Evolutionary conservation across 2,113 vertebrate species (phyloP).

Genomic region (Jaculus jaculus): DNA sequence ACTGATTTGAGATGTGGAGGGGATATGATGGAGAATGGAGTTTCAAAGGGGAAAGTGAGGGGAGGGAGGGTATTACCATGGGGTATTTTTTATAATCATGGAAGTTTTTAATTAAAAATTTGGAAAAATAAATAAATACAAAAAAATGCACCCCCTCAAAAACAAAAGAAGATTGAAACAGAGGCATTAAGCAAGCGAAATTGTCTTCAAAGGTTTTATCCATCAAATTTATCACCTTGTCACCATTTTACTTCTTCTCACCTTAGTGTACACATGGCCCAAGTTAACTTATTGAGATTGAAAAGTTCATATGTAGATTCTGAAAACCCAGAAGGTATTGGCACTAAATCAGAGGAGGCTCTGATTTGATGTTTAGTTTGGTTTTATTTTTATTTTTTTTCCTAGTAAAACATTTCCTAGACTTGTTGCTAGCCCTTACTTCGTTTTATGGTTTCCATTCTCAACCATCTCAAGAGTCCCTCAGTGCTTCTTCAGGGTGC

Average conservation of each 20-base stretch:
- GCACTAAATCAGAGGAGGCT: neutral
- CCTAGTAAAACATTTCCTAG: constrained; percentile 22
- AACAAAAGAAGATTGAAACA: neutral
- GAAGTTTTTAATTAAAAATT: too few relatives aligned
- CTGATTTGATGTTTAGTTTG: neutral
- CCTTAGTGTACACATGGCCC: neutral
- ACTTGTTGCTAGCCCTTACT: neutral
- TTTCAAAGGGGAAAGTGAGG: too few relatives aligned
- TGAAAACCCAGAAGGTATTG: neutral
- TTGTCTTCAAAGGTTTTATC: constrained; percentile 3
- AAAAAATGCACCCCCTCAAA: neutral
- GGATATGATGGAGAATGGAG: too few relatives aligned
- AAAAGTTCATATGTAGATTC: constrained; percentile 15
- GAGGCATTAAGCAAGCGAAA: neutral
- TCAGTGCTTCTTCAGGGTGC: neutral
- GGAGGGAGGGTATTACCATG: too few relatives aligned
- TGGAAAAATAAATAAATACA: too few relatives aligned
- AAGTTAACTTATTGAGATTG: neutral
- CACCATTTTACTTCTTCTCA: constrained; percentile 14
- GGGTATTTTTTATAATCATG: too few relatives aligned
- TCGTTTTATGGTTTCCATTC: constrained; percentile 28
- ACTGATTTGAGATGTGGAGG: too few relatives aligned
- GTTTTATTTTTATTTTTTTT: neutral
- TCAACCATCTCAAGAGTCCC: neutral
- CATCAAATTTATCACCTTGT: constrained; percentile 34